These are phyloP conservation scores for Kuschelorhynchus macadamiae DNA, from an alignment of 2,888 invertebrate genomes.

Conservation along the genomic window DNA sequence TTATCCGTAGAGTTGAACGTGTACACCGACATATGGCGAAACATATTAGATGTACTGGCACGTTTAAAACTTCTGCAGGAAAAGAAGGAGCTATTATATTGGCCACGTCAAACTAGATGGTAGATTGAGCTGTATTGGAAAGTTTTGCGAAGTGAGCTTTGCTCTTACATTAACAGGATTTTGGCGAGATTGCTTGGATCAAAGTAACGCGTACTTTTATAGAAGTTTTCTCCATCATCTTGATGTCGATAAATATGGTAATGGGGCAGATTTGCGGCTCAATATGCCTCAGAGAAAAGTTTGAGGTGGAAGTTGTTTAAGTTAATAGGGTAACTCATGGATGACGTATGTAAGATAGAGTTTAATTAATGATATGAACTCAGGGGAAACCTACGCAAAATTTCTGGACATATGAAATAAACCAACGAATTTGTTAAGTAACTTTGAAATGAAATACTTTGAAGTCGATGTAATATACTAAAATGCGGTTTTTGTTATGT, in stretches of 20 bases:
- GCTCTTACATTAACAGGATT: conserved; percentile 62
- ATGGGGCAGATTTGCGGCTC: conserved; percentile 60
- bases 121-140: conserved; percentile 56
- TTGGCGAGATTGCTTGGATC: conserved; percentile 61
- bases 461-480: too few species aligned
- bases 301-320: conserved; percentile 61
- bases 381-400: conserved; percentile 1
- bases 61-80: conserved; percentile 63
- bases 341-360: conserved; percentile 33
- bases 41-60: conserved; percentile 64
- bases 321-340: conserved; percentile 56
- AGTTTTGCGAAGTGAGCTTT: conserved; percentile 54
- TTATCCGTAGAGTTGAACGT: conserved; percentile 29
- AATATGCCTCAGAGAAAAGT: conserved; percentile 55
- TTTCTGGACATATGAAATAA: too few species aligned
- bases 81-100: conserved; percentile 60
- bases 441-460: too few species aligned
- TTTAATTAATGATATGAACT: conserved; percentile 18
- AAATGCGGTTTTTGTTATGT: too few species aligned
- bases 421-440: too few species aligned
- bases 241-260: conserved; percentile 63
- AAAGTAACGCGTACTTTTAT: conserved; percentile 59
- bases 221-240: conserved; percentile 55
- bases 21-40: conserved; percentile 57
- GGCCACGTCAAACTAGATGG: conserved; percentile 57